These are phyloP conservation scores for Nasua narica DNA, from an alignment of 2,797 vertebrate species.

Conservation along the genomic window DNA sequence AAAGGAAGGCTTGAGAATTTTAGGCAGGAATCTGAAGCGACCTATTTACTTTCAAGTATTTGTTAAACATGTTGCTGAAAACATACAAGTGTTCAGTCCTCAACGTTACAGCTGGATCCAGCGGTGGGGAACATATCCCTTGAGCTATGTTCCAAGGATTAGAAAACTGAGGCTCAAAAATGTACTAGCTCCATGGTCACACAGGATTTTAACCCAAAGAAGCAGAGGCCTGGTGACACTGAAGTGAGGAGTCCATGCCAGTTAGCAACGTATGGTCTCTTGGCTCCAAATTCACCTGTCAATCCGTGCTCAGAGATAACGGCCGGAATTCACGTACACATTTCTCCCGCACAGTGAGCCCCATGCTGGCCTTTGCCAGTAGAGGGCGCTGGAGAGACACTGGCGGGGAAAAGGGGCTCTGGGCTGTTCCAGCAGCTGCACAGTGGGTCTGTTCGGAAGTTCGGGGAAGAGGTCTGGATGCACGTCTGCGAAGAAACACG, in stretches of 20 bases:
- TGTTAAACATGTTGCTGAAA: neutral
- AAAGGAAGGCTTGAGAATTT: neutral
- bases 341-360: neutral
- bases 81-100: neutral
- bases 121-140: neutral
- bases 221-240: neutral
- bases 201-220: neutral
- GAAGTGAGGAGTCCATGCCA: neutral
- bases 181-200: neutral
- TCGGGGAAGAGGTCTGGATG: neutral
- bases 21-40: neutral
- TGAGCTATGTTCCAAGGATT: neutral
- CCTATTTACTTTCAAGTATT: neutral
- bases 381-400: constrained; percentile 52
- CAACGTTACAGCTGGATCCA: neutral
- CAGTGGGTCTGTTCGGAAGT: neutral
- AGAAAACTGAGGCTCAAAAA: constrained; percentile 36
- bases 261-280: neutral
- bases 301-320: neutral
- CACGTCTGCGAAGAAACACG: neutral
- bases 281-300: neutral
- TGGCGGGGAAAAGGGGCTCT: neutral
- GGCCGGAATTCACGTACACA: neutral
- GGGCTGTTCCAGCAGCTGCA: neutral
- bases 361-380: neutral